Base-by-base conservation (phyloP, 2,797 vertebrate species). In the Remorina albescens region DNA sequence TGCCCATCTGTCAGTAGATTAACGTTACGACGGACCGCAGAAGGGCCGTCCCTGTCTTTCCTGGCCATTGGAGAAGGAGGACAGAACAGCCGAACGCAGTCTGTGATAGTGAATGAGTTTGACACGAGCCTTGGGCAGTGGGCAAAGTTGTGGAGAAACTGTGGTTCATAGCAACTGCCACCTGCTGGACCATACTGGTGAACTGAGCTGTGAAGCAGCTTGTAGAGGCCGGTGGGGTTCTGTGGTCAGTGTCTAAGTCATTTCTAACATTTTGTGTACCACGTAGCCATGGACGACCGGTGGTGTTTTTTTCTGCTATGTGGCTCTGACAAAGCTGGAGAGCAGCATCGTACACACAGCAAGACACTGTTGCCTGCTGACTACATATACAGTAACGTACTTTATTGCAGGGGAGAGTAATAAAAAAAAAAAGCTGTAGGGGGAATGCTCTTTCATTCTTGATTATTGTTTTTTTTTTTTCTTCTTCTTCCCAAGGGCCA, bases 391-490 rank as follows among this genome's bases (percentile, higher is more conserved):
- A 74, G 81, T 77, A 77, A 80, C 82, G 60, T 76, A 63, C 74
- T 91, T 90, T 88, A 86, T 90, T 90, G 88, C 75, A 30, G 67
- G 83, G 84, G 76, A 88, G 90, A 87, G 78, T 83, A 90, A 91
- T 91, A 86, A 92, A 86, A 88, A 92, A 86, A 88, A 82, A 77
- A 85, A 86, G 82, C 86, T 80, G 76, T 82, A n/a, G 47, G 82
- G 80, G 83, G 82, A 76, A 87, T 76, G 70, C 65, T 71, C 78
- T 81, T 82, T 92, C 67, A 73, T 78, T 89, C 86, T 80, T 85
- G 65, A 86, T 85, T 83, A 60, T n/a, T n/a, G n/a, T n/a, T n/a
- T 30, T 30, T 30, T 30, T 30, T 30, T 86, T 80, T 86, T 71
- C 82, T 70, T 46, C 62, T 50, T 60, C 18, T 62, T 84, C 82